phyloP scores from a whole-genome alignment of 2,113 vertebrate genomes.

The Bostrychus sinensis region DNA sequence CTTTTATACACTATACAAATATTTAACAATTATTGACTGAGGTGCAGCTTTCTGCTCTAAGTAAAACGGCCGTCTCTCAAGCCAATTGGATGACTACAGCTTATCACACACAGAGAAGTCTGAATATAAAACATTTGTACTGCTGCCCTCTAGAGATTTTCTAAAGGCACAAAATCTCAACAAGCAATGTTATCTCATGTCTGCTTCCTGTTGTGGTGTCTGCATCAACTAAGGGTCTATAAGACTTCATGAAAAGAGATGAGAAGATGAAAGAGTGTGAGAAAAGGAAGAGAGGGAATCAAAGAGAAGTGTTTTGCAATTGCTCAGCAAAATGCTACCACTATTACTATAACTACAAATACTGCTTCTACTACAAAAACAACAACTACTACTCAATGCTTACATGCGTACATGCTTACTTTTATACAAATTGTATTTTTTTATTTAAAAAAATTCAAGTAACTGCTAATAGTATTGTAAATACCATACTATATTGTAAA shows the following conservation, averaged over 20 bases:
- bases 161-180: conserved; percentile 58
- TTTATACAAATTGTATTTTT: too few species aligned
- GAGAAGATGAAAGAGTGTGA: conserved; percentile 11
- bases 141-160: conserved; percentile 70
- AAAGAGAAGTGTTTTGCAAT: not conserved
- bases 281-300: not conserved
- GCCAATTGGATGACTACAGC: conserved; percentile 58
- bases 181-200: conserved; percentile 60
- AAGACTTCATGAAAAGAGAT: conserved; percentile 4
- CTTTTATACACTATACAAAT: conserved; percentile 30
- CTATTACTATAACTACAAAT: too few species aligned
- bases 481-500: too few species aligned
- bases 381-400: not conserved
- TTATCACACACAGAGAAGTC: conserved; percentile 52
- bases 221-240: conserved; percentile 40
- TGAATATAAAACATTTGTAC: conserved; percentile 67
- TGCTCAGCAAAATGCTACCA: too few species aligned
- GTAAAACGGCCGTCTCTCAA: conserved; percentile 28
- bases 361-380: too few species aligned
- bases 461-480: too few species aligned
- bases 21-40: conserved; percentile 17
- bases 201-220: conserved; percentile 43
- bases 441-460: too few species aligned
- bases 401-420: too few species aligned
- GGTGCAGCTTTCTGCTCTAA: conserved; percentile 26